Percentiles rank a stretch among this genome's conserved stretches.
These are phyloP conservation scores for Lepidothrix coronata DNA, from an alignment of 2,113 vertebrate genomes.

Conservation along the genomic window DNA sequence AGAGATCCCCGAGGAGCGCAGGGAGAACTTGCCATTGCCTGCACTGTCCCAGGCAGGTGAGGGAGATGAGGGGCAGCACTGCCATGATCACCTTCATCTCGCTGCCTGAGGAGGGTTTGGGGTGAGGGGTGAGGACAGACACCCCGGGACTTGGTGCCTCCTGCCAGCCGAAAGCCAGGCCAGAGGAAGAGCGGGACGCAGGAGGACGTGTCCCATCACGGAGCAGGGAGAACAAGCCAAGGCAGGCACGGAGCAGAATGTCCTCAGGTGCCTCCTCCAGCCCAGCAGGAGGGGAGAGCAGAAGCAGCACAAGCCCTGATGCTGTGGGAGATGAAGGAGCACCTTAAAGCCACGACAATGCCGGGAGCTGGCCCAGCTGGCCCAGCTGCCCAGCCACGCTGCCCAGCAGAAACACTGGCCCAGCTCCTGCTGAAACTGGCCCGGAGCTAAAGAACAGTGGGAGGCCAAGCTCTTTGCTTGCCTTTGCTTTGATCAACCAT, in stretches of 20 bases:
- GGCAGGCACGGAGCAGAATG: neutral
- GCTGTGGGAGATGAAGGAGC: neutral
- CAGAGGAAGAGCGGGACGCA: neutral
- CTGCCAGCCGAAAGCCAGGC: neutral
- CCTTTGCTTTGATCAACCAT: conserved; percentile 18
- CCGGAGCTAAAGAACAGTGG: conserved; percentile 29
- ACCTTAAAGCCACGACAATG: neutral
- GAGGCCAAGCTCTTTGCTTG: conserved; percentile 15
- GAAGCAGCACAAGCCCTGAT: neutral
- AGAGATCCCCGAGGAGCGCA: rapidly evolving
- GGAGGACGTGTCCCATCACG: neutral
- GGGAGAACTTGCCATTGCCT: neutral
- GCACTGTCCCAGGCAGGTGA: neutral
- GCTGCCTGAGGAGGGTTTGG: rapidly evolving
- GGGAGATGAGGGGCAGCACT: neutral
- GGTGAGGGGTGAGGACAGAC: neutral
- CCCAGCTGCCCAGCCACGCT: neutral
- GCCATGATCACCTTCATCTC: rapidly evolving
- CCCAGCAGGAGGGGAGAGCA: neutral
- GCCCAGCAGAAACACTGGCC: neutral
- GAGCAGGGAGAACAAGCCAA: neutral
- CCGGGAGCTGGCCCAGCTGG: neutral
- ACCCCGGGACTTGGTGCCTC: neutral
- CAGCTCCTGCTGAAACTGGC: conserved; percentile 50
- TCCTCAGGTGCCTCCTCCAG: neutral